Conservation (phyloP, 2,113 vertebrate species). For the Coracopsis vasa region DNA sequence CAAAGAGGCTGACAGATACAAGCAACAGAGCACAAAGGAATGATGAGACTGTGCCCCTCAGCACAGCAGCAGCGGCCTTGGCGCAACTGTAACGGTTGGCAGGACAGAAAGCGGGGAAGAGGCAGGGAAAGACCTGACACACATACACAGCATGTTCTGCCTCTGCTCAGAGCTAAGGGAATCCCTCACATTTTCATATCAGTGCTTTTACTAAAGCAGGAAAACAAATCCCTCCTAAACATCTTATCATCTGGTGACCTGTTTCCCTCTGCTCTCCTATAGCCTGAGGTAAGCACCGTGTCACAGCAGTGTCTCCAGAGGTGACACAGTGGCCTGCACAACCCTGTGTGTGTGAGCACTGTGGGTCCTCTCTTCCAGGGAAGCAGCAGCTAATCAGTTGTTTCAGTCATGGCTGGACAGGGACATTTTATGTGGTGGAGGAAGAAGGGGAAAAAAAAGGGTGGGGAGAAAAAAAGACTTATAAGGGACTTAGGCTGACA, state of each 20-base stretch:
- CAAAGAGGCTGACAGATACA: not conserved
- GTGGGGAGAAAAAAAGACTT: not conserved
- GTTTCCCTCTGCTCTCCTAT: not conserved
- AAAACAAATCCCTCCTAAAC: not conserved
- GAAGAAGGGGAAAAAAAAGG: fast-evolving
- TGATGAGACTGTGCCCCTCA: not conserved
- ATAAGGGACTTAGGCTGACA: not conserved
- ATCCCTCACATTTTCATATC: not conserved
- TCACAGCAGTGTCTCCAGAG: not conserved
- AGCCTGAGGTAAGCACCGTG: not conserved
- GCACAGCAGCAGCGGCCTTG: not conserved
- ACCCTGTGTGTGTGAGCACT: fast-evolving
- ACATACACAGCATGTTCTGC: not conserved
- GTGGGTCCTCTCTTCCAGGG: not conserved
- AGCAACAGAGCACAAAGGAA: not conserved
- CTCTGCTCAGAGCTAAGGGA: not conserved
- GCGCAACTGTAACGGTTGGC: not conserved
- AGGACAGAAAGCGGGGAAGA: not conserved
- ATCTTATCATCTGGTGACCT: not conserved
- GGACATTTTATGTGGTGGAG: not conserved
- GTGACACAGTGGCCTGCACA: not conserved
- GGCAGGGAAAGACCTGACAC: not conserved
- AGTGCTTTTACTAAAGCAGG: not conserved
- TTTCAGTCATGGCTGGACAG: not conserved
- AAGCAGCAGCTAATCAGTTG: not conserved